phyloP scores from a whole-genome alignment of 2,113 vertebrate species.

The Trachemys scripta region DNA sequence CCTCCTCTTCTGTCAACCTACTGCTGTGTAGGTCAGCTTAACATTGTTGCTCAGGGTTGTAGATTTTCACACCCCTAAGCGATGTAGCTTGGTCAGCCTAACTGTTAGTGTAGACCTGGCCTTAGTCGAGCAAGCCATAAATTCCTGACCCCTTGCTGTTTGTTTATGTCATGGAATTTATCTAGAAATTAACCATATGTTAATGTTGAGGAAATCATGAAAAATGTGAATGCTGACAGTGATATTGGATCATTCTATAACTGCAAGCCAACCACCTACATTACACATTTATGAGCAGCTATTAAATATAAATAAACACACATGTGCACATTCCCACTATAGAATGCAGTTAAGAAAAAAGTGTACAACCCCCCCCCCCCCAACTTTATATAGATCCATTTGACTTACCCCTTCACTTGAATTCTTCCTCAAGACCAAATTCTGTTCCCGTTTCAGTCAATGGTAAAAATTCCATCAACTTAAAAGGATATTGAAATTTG shows the following conservation, averaged over 20 bases:
- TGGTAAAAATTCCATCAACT: background rate
- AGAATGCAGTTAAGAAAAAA: background rate
- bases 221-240: background rate
- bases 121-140: constrained; percentile 3
- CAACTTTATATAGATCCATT: background rate
- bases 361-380: rapidly evolving
- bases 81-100: background rate
- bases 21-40: background rate
- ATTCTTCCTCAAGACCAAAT: background rate
- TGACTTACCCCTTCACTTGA: background rate
- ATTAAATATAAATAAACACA: background rate
- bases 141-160: background rate
- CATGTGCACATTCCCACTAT: background rate
- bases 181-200: background rate
- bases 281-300: background rate
- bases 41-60: background rate
- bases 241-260: background rate
- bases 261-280: background rate
- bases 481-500: background rate
- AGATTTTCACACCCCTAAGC: background rate
- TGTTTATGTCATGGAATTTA: background rate
- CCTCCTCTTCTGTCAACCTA: background rate
- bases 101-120: background rate
- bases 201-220: background rate
- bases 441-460: background rate